Base-by-base conservation (phyloP, 2,888 invertebrate species). In the Philhelius pedissequus region DNA sequence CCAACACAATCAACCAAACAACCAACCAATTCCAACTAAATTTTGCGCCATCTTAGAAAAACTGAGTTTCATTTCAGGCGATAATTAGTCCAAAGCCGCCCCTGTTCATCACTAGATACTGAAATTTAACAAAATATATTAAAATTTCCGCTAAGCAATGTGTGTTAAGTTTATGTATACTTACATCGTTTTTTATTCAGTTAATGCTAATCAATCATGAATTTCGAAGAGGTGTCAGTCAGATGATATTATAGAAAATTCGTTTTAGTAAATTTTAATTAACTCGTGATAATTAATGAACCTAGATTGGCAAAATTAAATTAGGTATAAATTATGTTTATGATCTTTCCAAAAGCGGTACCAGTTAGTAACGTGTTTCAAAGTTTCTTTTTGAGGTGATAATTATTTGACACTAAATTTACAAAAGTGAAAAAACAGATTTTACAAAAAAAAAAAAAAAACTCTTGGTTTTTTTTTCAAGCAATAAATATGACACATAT, bases 291-390 rank as follows among this genome's bases (percentile, higher is more conserved):
- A 82, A 82, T 78, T 73, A 78, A 69, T 82, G 78, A 62, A 73
- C 73, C 66, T 78, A 58, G 78, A 73, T 78, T 82, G 54, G 73
- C 82, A 73, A 82, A 82, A 77, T 66, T 7, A 82, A 82, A 77
- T 66, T 7, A 77, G 66, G 75, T 40, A 18, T 48, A 66, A 75
- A 80, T 75, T 68, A 48, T n/a, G 22, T 13, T n/a, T 22, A 20
- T 8, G 22, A 3, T 38, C 22, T 22, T 22, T 48, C 22, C 45
- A 22, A 22, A 13, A 20, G 68, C 13, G 45, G 43, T 69, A 48
- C 25, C 20, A 56, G 32, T 38, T 38, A 35, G 9, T 22, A 18
- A 43, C 18, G 43, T 43, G 15, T 43, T 15, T 40, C 13, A 27
- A 30, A 22, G 22, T 52, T 25, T 9, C 25, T 20, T 30, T 18